Base-by-base conservation (phyloP, 35 echinoderm and acorn worm species). In the Strongylocentrotus purpuratus region DNA sequence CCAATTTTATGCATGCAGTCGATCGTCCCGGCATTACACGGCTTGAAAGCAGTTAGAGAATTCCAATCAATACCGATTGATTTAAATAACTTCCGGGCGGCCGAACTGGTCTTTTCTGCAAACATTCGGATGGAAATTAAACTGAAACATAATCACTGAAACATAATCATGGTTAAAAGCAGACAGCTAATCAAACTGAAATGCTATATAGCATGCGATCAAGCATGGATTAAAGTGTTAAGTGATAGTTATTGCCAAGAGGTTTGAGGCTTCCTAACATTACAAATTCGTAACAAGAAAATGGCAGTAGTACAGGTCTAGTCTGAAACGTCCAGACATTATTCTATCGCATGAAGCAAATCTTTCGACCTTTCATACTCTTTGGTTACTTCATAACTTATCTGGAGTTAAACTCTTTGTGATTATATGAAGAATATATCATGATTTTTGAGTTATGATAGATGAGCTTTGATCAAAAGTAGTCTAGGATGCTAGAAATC, bases 71-170 rank as follows among this genome's bases (percentile, higher is more conserved):
- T 78, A 78, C n/a, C 4, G 65, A 78, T 78, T 78, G 65, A n/a
- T 78, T 78, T 78, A 78, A n/a, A 78, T 22, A 78, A 78, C 65
- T 78, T 78, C 20, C 15, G 65, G 65, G 65, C 65, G 65, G 65
- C 65, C 20, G 65, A 78, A 78, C 20, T 7, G 20, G 20, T 78
- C 65, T 78, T 78, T 78, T 78, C 0, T 0, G 18, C 65, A 78
- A 78, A 78, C 65, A 78, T 22, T 78, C 65, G 65, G 20, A n/a
- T 22, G 65, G 65, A 0, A 28, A 78, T 78, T n/a, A 78, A 78
- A 78, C 65, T n/a, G 65, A 78, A 78, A 78, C 65, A 78, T 78
- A 78, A 78, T 78, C 65, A 78, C 11, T n/a, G 65, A 78, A 78
- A 78, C 65, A 78, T 78, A 78, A 78, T 78, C 65, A 78, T 1